These are phyloP conservation scores for Ichneumoninae sp. DNA, from an alignment of 2,888 invertebrate species.

Conservation along the genomic window DNA sequence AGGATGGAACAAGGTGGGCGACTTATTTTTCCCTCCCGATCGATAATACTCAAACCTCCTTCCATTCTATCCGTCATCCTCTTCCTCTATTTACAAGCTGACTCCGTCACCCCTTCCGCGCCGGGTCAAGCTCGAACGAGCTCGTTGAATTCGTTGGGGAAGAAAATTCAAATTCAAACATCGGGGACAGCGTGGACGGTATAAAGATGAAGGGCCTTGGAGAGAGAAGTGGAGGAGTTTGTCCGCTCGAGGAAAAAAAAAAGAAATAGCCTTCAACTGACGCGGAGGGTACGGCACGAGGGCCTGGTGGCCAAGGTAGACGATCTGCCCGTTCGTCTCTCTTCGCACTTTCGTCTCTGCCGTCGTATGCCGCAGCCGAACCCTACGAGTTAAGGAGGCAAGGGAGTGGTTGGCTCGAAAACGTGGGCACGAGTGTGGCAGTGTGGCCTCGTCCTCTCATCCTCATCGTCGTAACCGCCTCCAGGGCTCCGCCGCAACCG, in stretches of 20 bases:
- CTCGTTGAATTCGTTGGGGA: constrained; percentile 16
- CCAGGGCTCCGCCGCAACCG: constrained; percentile 6
- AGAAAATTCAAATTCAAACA: constrained; percentile 63
- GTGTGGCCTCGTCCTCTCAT: constrained; percentile 53
- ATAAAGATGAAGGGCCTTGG: constrained; percentile 25
- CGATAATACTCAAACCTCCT: constrained; percentile 36
- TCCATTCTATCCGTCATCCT: not conserved
- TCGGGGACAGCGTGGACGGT: constrained; percentile 34
- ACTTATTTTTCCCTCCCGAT: constrained; percentile 31
- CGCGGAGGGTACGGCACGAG: constrained; percentile 6
- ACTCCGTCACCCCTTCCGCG: constrained; percentile 18
- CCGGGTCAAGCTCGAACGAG: constrained; percentile 51
- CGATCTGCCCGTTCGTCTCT: constrained; percentile 5
- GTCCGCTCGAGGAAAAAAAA: constrained; percentile 26
- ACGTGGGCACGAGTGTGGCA: constrained; percentile 62
- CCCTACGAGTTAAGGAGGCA: constrained; percentile 50
- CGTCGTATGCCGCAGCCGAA: constrained; percentile 19
- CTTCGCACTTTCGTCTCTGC: constrained; percentile 34
- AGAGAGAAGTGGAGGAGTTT: constrained; percentile 10
- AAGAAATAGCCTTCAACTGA: constrained; percentile 39
- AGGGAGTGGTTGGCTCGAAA: constrained; percentile 46
- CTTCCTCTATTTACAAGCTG: constrained; percentile 21
- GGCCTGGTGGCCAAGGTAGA: not conserved
- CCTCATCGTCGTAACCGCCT: constrained; percentile 50
- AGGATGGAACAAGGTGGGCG: constrained; percentile 17